Evolutionary conservation across 53 echinoderm and acorn worm species (phyloP).

Genomic region (Echinarachnius parma): DNA sequence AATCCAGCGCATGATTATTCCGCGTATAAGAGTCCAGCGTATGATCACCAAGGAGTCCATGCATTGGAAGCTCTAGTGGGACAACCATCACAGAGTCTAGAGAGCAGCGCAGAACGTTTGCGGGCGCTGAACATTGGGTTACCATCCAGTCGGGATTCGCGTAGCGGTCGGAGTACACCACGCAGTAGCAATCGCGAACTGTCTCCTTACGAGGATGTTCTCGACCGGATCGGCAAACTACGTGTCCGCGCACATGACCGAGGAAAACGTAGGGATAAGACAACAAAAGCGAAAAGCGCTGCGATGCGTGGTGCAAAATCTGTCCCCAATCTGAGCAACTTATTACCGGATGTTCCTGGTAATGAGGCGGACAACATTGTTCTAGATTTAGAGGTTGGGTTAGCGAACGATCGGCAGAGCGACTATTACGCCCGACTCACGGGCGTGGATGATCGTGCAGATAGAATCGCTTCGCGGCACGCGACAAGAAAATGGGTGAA

Average conservation of each 20-base stretch:
- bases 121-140: slow-evolving; percentile 33
- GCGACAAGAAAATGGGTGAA: slow-evolving; percentile 39
- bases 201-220: slow-evolving; percentile 36
- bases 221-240: slow-evolving; percentile 20
- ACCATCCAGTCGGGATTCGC: slow-evolving; percentile 3
- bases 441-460: slow-evolving; percentile 5
- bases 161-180: slow-evolving; percentile 20
- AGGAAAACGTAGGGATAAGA: neutral
- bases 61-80: slow-evolving; percentile 3
- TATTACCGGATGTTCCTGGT: slow-evolving; percentile 13
- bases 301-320: slow-evolving; percentile 37
- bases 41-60: slow-evolving; percentile 11
- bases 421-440: slow-evolving; percentile 31
- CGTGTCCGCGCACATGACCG: slow-evolving; percentile 12
- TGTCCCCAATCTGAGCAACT: slow-evolving; percentile 31
- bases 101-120: slow-evolving; percentile 7
- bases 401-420: slow-evolving; percentile 5
- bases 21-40: no score
- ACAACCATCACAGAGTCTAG: neutral
- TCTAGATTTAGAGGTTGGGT: neutral
- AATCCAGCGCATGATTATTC: neutral
- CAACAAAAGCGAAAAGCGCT: neutral
- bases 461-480: neutral
- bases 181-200: slow-evolving; percentile 19
- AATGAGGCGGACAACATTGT: neutral